Evolutionary conservation across 2,113 vertebrate genomes (phyloP), one percentile per base, ranked within the genome.

Genomic region (Eonycteris spelaea): DNA sequence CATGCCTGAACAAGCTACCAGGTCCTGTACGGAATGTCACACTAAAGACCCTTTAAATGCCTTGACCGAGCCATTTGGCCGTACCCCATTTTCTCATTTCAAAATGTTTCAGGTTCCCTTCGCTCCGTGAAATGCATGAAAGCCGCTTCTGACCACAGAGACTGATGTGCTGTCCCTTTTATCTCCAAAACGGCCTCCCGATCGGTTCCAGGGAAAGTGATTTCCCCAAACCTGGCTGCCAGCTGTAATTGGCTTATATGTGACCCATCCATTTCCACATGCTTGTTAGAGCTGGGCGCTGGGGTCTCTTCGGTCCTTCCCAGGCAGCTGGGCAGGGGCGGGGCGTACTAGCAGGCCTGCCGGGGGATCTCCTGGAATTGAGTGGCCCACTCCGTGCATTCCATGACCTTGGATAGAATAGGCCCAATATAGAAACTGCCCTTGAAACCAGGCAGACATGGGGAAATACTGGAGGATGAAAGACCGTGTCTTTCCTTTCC

Each of bases 201-300:
- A 71, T 90, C 91, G 84, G 67, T 96, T 97, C 91, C 96, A 95
- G 96, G 22, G 30, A 28, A 86, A 79, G 73, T 93, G 90, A 92
- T 94, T 97, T 97, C 30, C 63, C 48, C 75, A 88, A 95, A 97
- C 75, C 84, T 93, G 96, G 61, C 97, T 95, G 93, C 93, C 80
- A 82, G 90, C 91, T 87, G 33, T 97, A 97, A 98, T 95, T 96
- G 95, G 94, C 67, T 98, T 97, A 95, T 95, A 85, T 63, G 96
- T 96, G 97, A 97, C 97, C 95, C 95, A 93, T 85, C 30, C 19
- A 38, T 96, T 98, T 97, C 71, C 45, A 82, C 74, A 92, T 48
- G 78, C 61, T 95, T 55, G 55, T 53, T 48, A 96, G 92, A 57
- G 28, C 22, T 79, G 63, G 15, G 15, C 84, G 3, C n/a, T 1